Percentiles rank a stretch among this genome's conserved stretches.
These are phyloP conservation scores for Pseudorectes ferrugineus DNA, from an alignment of 2,113 vertebrate genomes.

Conservation along the genomic window DNA sequence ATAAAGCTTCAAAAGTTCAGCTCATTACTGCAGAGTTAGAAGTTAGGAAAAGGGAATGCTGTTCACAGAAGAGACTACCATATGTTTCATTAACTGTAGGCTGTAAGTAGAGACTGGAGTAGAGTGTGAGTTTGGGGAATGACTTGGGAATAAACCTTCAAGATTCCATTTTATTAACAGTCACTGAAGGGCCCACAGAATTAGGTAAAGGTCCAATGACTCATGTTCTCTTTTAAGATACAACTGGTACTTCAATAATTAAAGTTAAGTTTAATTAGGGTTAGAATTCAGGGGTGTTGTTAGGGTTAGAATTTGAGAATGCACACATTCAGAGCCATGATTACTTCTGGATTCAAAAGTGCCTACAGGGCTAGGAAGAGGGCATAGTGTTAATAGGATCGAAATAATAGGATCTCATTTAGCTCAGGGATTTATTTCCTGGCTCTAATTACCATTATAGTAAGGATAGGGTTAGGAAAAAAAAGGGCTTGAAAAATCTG, in stretches of 20 bases:
- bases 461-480: background rate
- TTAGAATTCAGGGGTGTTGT: background rate
- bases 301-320: conserved; percentile 34
- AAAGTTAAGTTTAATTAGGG: conserved; percentile 45
- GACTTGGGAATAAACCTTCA: background rate
- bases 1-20: background rate
- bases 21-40: background rate
- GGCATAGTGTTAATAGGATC: conserved; percentile 32
- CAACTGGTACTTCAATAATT: conserved; percentile 26
- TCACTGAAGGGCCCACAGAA: background rate
- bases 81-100: background rate
- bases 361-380: conserved; percentile 29
- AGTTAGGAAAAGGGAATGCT: background rate
- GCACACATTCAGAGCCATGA: background rate
- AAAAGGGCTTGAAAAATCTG: background rate
- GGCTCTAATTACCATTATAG: conserved; percentile 26
- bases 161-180: background rate
- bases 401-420: conserved; percentile 57
- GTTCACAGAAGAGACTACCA: background rate
- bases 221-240: conserved; percentile 1
- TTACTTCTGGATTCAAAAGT: conserved; percentile 38
- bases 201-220: background rate
- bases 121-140: background rate
- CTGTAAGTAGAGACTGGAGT: background rate
- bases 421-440: conserved; percentile 36